Base-by-base conservation (phyloP, 2,113 vertebrate genomes). In the Vulpes vulpes region DNA sequence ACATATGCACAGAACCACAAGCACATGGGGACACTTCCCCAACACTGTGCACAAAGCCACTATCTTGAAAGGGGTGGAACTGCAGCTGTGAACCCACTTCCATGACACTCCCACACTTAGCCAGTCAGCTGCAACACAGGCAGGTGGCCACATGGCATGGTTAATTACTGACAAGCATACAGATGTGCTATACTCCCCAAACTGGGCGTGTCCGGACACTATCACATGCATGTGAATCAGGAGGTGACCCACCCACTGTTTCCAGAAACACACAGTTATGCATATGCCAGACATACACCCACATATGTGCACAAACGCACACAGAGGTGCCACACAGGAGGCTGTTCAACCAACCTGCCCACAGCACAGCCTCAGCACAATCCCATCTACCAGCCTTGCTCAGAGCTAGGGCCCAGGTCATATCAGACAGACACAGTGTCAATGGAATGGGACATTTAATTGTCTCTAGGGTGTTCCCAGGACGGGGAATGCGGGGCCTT, bases 401-500 rank as follows among this genome's bases (percentile, higher is more conserved):
- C 74, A n/a, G 51, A 62, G 64, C 82, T 35, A 32, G 87, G 53
- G 20, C 53, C 74, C n/a, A 87, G 76, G 64, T 85, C 86, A 95
- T 32, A 96, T 62, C 92, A 98, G 2, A 96, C 94, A 94, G 92
- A 96, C 96, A 96, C 64, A 15, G 51, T 11, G 23, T 95, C 90
- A 96, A 35, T 96, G 95, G 92, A 98, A 97, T 62, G 85, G 86
- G 90, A 84, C 79, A 90, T 98, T 98, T 98, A 98, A 98, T 98
- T 59, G 74, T 94, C 73, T 95, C 96, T 93, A 74, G 16, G 65
- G 76, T 80, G 35, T 59, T 90, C 88, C 92, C 51, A 14, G 43
- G 64, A 60, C 2, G 2, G 81, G 91, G 84, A 35, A 1, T 91
- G 96, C 62, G 93, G 97, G 98, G 96, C 97, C 96, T 97, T 97